Base-by-base conservation (phyloP, 2,113 vertebrate species). In the Pipa parva region DNA sequence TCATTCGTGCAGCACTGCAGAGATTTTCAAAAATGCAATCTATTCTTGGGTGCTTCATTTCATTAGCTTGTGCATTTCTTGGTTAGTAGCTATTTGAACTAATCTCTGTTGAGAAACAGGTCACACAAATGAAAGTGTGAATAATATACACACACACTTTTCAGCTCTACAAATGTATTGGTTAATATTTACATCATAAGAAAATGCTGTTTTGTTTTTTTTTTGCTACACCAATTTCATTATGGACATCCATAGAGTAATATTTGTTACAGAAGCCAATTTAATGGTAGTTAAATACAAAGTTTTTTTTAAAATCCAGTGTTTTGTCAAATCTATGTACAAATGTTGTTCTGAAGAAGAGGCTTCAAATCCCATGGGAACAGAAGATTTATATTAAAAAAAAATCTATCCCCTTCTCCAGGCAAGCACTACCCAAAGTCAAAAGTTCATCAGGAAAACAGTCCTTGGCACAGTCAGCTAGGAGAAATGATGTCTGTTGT, bases 381-480 rank as follows among this genome's bases (percentile, higher is more conserved):
- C 22, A 22, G 1, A 25, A 33, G 51, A 50, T 17, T 15, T 22
- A 46, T 10, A 5, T 12, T 20, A 26, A 36, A 54, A 31, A 11
- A 52, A 7, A n/a, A 18, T 39, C 9, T 22, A 50, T 11, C 9
- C 7, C 25, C 22, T 39, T 31, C 33, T 27, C 33, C 6, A 17
- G 6, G 17, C 31, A 26, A 63, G 22, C 29, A 5, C 27, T 22
- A 25, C 7, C 17, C 28, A 51, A 18, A 54, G 12, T 56, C 37
- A 56, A 28, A 49, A 36, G 49, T 39, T 55, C 18, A 6, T 39
- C 42, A 52, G 18, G 46, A 45, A 56, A 20, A n/a, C 42, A 37
- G 52, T 26, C 52, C 37, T 65, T 70, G 66, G 66, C 66, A 70
- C 58, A 18, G 33, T 42, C 49, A 61, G 58, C 57, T 61, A 61